These are phyloP conservation scores for Drosophila arawakana DNA, from an alignment of 1,140 invertebrate species.

Conservation along the genomic window DNA sequence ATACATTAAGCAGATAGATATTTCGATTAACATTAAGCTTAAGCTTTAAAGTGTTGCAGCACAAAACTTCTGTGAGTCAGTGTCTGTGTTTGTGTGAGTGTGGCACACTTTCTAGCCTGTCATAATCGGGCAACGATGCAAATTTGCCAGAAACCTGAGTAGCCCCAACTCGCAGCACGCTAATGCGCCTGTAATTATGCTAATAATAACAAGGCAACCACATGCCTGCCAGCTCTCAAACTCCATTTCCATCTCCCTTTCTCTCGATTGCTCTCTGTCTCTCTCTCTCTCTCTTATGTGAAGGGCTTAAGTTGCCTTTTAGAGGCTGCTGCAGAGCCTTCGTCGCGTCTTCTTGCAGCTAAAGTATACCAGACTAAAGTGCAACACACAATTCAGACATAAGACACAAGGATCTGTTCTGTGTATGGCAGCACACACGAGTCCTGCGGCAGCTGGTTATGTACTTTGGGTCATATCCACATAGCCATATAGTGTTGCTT, in stretches of 20 bases:
- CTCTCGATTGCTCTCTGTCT: background rate
- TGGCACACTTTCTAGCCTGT: constrained; percentile 51
- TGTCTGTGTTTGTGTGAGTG: constrained; percentile 5
- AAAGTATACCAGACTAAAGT: constrained; percentile 57
- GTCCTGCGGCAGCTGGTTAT: constrained; percentile 8
- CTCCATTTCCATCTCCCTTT: no score
- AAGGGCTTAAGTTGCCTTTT: constrained; percentile 38
- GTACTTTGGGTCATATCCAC: background rate
- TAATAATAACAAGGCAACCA: constrained; percentile 76
- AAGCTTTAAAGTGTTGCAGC: constrained; percentile 21
- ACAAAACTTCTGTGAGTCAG: background rate
- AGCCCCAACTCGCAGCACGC: constrained; percentile 49
- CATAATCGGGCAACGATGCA: constrained; percentile 62
- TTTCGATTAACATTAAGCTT: constrained; percentile 33
- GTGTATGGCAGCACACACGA: background rate
- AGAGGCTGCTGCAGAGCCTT: constrained; percentile 31
- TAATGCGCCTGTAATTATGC: constrained; percentile 83
- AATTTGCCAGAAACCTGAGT: constrained; percentile 60
- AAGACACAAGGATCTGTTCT: constrained; percentile 27
- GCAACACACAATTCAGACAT: constrained; percentile 64
- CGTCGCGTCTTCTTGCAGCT: constrained; percentile 46
- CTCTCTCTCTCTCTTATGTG: background rate
- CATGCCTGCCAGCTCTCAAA: constrained; percentile 32
- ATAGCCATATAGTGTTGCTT: background rate
- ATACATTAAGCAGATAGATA: constrained; percentile 12